phyloP scores from a whole-genome alignment of 1,140 invertebrate species.

The Rhynchophorus ferrugineus region DNA sequence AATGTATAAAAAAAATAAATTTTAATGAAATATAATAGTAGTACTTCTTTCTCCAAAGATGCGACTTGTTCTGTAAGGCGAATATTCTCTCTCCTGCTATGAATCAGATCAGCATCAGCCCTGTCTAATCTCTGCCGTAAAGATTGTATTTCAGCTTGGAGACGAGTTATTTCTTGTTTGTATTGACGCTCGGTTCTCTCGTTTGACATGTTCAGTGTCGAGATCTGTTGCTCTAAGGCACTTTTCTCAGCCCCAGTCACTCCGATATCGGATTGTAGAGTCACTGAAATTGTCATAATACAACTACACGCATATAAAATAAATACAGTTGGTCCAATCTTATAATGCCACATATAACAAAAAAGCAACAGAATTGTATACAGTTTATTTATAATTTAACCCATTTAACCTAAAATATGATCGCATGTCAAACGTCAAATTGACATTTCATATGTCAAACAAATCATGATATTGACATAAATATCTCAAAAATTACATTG shows the following conservation, averaged over 20 bases:
- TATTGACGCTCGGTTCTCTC: constrained; percentile 63
- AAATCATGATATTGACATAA: no score
- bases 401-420: no score
- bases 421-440: no score
- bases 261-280: constrained; percentile 64
- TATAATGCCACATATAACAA: no score
- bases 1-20: neutral
- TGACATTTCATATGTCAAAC: no score
- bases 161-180: constrained; percentile 63
- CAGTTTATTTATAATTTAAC: no score
- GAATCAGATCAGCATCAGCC: constrained; percentile 67
- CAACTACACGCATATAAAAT: neutral
- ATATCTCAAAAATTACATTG: no score
- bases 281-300: constrained; percentile 42
- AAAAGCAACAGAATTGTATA: no score
- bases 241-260: constrained; percentile 66
- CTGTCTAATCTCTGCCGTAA: constrained; percentile 67
- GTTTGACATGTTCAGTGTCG: constrained; percentile 47
- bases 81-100: constrained; percentile 66
- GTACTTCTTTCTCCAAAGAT: constrained; percentile 69
- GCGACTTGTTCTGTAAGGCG: constrained; percentile 67
- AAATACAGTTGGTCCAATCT: no score
- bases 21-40: neutral
- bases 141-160: constrained; percentile 68
- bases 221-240: constrained; percentile 67